Evolutionary conservation across 1,140 invertebrate species (phyloP).

Genomic region (Drosophila dunni): DNA sequence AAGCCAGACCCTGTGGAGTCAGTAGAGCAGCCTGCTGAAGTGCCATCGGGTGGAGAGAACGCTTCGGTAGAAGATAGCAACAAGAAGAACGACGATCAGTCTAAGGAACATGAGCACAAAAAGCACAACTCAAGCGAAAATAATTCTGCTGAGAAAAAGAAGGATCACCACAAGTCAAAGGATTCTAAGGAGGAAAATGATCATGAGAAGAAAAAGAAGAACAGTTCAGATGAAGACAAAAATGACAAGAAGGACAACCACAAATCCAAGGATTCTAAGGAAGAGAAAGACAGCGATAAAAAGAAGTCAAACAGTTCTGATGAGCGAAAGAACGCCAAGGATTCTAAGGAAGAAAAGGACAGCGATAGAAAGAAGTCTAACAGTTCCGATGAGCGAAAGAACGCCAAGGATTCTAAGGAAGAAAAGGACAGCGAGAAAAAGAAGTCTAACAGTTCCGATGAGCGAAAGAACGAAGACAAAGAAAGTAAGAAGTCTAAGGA

Average conservation of each 20-base stretch:
- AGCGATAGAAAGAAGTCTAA: conserved; percentile 42
- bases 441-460: conserved; percentile 46
- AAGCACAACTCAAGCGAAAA: conserved; percentile 53
- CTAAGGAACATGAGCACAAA: conserved; percentile 61
- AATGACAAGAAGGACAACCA: conserved; percentile 29
- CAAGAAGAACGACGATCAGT: conserved; percentile 62
- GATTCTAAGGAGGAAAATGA: conserved; percentile 53
- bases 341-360: conserved; percentile 39
- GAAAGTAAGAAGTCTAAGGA: conserved; percentile 38
- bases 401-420: conserved; percentile 33
- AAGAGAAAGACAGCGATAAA: conserved; percentile 25
- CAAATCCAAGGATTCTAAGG: conserved; percentile 32
- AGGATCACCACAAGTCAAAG: conserved; percentile 29
- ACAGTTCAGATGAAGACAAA: conserved; percentile 31
- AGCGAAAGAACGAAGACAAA: conserved; percentile 45
- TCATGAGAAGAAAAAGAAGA: conserved; percentile 23
- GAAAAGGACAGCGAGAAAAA: conserved; percentile 37
- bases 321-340: conserved; percentile 47
- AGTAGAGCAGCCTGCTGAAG: conserved; percentile 49
- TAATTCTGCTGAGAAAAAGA: conserved; percentile 40
- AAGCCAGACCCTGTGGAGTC: conserved; percentile 56
- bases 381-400: conserved; percentile 48
- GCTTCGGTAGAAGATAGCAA: conserved; percentile 66
- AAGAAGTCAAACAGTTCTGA: conserved; percentile 45
- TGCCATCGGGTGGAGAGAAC: conserved; percentile 50